These are phyloP conservation scores for Tetragnatha montana DNA, from an alignment of 2,888 invertebrate genomes.

Conservation along the genomic window DNA sequence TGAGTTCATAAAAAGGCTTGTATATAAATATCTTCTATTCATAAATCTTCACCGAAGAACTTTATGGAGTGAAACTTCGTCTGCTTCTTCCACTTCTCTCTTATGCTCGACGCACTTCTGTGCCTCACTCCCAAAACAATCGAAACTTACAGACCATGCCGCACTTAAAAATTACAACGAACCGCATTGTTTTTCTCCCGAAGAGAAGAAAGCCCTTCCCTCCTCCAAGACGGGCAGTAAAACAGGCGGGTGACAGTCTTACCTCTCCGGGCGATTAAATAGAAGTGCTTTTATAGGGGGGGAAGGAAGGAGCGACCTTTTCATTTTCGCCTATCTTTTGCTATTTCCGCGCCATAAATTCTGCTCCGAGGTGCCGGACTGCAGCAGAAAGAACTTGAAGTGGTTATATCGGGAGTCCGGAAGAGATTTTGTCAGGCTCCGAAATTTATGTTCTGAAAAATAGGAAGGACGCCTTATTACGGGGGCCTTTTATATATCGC, in stretches of 20 bases:
- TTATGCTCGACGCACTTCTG: too few species aligned
- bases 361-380: constrained; percentile 21
- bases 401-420: constrained; percentile 46
- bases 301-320: constrained; percentile 19
- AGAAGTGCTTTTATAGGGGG: constrained; percentile 41
- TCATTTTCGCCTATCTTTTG: constrained; percentile 63
- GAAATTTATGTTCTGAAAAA: constrained; percentile 64
- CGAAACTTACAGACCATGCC: too few species aligned
- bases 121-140: too few species aligned
- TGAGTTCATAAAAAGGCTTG: too few species aligned
- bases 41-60: too few species aligned
- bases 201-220: neutral
- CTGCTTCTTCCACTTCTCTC: too few species aligned
- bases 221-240: neutral
- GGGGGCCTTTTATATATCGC: neutral
- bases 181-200: too few species aligned
- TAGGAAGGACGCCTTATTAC: constrained; percentile 50
- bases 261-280: constrained; percentile 47
- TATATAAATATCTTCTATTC: too few species aligned
- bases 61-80: too few species aligned
- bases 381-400: constrained; percentile 40
- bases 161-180: too few species aligned
- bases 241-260: constrained; percentile 26
- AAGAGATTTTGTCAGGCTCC: constrained; percentile 56
- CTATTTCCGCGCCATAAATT: constrained; percentile 65